Base-by-base conservation (phyloP, 2,888 invertebrate species). In the Pterostichus madidus region DNA sequence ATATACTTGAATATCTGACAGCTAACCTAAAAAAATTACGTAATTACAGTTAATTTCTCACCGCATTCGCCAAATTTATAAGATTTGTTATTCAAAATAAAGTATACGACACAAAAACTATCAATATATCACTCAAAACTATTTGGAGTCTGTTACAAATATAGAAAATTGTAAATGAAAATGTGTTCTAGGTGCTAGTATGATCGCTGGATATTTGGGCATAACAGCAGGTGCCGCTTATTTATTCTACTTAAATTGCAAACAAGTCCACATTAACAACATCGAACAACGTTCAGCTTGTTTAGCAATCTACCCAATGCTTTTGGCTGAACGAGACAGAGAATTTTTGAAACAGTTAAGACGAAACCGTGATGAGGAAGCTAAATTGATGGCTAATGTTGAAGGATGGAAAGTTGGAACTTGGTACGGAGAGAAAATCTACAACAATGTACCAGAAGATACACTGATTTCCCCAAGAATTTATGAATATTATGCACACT, bases 401-500 rank as follows among this genome's bases (percentile, higher is more conserved):
- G 95, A 96, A 83, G 96, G 95, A 85, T 98, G 98, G 98, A 94
- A 95, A 91, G 94, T 95, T 5, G 99, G 98, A 68, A 98, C 96
- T 1, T 96, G 94, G 90, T 97, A 94, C 86, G 97, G 97, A 5
- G 95, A 96, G 88, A 95, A 94, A 31, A 90, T 98, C 10, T 98
- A 92, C 91, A 94, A 95, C 86, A 94, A 94, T 0, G 85, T 93
- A 49, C 92, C 93, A 0, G 90, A 92, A 77, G 94, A 95, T 85
- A 91, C 91, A 1, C 92, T 94, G 31, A 88, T 94, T 1, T 91
- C 93, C 49, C 95, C 96, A 0, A 90, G 89, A 75, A 91, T 92
- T 88, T 91, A 92, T 73, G 97, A 97, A 88, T 96, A 94, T 89
- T 95, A 94, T 86, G 94, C 91, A 0, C 96, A 96, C 88, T 86